Base-by-base conservation (phyloP, 2,113 vertebrate genomes). In the Nanorana parkeri region DNA sequence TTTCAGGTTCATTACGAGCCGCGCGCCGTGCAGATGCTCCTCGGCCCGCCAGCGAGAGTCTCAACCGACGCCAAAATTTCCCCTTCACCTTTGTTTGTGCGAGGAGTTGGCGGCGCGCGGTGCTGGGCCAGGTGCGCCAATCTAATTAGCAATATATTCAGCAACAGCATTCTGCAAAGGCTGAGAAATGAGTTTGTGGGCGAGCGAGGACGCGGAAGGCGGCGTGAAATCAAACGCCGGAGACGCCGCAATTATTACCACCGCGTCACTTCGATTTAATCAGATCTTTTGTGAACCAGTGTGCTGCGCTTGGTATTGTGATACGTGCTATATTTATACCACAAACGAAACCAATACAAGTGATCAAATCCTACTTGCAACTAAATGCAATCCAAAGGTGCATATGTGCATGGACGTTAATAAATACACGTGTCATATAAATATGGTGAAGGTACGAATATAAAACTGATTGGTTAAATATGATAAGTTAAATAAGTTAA, bases 1-100 rank as follows among this genome's bases (percentile, higher is more conserved):
- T 89, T 89, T 88, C 64, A 77, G 85, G 74, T 77, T 61, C 65
- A 20, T 76, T 83, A 85, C 26, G 68, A 88, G 29, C n/a, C 84
- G 75, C 13, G 23, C 76, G 72, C 81, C 66, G 65, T 87, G 64
- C 86, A 89, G 78, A 84, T 85, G 80, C 64, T 24, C 55, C 28
- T 10, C n/a, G n/a, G 8, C 21, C 26, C 10, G 19, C 4, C 16
- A 26, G n/a, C 32, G 28, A 5, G 24, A 29, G 7, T 36, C 47
- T 10, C n/a, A n/a, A 10, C 10, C 41, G 19, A 32, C 21, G 19
- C 77, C 32, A 36, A 47, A 24, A 71, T 60, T 21, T n/a, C n/a
- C 24, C n/a, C 28, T 17, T 58, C 26, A 68, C 77, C 69, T 67
- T 64, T 66, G 23, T 32, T 21, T 55, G 4, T 4, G 24, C 17